phyloP scores from a whole-genome alignment of 2,888 invertebrate genomes.

The Hirtodrosophila histrioides region DNA sequence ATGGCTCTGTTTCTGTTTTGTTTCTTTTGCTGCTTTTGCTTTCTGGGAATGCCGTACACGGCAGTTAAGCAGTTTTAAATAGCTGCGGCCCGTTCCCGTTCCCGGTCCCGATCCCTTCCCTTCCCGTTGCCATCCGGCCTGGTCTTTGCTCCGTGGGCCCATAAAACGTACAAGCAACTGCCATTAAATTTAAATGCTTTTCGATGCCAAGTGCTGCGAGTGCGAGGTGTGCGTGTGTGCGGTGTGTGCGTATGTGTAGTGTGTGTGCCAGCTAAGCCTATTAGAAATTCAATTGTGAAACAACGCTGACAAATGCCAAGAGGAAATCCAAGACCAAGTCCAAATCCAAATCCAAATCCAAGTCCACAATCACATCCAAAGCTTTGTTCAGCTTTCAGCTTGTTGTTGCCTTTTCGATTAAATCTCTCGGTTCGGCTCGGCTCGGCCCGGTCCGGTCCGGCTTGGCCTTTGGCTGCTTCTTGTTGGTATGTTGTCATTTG shows the following conservation, averaged over 20 bases:
- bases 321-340: constrained; percentile 10
- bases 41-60: constrained; percentile 54
- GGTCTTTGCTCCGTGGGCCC: constrained; percentile 24
- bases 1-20: constrained; percentile 26
- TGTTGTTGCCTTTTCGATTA: constrained; percentile 45
- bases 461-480: constrained; percentile 32
- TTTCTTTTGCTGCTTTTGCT: background rate
- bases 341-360: constrained; percentile 5
- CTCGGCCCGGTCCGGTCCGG: no score
- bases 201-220: constrained; percentile 60
- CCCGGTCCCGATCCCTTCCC: no score
- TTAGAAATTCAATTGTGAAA: constrained; percentile 75
- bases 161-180: constrained; percentile 73
- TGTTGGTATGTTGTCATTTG: constrained; percentile 32
- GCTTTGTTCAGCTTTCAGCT: constrained; percentile 16
- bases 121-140: background rate
- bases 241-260: constrained; percentile 6
- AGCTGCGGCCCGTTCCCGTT: background rate
- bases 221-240: constrained; percentile 2
- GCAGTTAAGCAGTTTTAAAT: constrained; percentile 50
- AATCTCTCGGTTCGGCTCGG: constrained; percentile 46
- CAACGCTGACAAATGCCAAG: constrained; percentile 13
- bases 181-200: constrained; percentile 78
- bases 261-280: constrained; percentile 47
- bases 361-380: constrained; percentile 16